A percentile compares a stretch with the other conserved stretches of the same genome.
phyloP scores from a whole-genome alignment of 2,797 vertebrate species.

The Dendrocincla tyrannina region DNA sequence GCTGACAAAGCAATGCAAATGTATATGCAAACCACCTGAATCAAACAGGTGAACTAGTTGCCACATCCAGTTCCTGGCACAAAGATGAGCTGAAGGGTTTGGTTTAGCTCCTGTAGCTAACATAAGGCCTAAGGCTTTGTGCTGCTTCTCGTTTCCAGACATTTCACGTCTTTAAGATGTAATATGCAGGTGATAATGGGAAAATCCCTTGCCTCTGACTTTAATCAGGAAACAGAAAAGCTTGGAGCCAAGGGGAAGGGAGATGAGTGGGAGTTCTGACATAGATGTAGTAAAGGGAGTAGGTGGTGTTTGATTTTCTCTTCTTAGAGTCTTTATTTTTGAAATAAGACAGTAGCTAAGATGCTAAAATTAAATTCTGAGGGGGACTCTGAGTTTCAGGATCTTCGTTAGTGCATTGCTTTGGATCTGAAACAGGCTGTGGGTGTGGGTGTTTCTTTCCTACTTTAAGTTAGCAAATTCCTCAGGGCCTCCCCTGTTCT shows the following conservation, averaged over 20 bases:
- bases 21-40: neutral
- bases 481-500: conserved; percentile 24
- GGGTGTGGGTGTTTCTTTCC: neutral
- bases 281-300: conserved; percentile 55
- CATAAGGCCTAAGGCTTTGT: neutral
- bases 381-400: conserved; percentile 1
- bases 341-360: neutral
- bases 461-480: conserved; percentile 24
- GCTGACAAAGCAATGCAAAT: neutral
- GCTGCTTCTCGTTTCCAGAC: neutral
- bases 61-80: neutral
- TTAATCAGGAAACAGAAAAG: neutral
- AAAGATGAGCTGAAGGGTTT: neutral
- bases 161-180: neutral
- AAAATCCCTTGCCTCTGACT: conserved; percentile 18
- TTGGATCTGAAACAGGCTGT: conserved; percentile 2
- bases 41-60: neutral
- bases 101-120: neutral
- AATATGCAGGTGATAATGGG: neutral
- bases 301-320: conserved; percentile 36
- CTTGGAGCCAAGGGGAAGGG: neutral
- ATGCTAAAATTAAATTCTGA: conserved; percentile 45
- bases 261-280: conserved; percentile 40
- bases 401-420: conserved; percentile 3
- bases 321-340: neutral